Conservation (phyloP, 2,797 vertebrate genomes). For the Orestias chungarensis region DNA sequence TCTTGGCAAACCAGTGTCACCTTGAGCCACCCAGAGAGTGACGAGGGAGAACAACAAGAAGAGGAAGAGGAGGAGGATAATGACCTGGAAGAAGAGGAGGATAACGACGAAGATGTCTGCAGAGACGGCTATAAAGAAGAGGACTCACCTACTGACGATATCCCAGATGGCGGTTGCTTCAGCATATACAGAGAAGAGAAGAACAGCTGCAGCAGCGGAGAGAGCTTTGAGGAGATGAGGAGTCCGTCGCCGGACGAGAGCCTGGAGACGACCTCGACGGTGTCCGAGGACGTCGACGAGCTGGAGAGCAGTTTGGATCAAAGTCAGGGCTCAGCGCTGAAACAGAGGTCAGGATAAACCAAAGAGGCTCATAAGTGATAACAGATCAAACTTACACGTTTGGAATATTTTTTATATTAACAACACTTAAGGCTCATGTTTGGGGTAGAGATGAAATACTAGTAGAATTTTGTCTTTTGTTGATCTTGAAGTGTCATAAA, state of each 20-base stretch:
- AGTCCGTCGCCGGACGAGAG: constrained; percentile 64
- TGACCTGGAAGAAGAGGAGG: constrained; percentile 16
- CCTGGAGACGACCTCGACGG: constrained; percentile 63
- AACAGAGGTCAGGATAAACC: constrained; percentile 69
- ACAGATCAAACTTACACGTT: too few relatives aligned
- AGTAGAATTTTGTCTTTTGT: too few relatives aligned
- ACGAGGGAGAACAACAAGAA: constrained; percentile 32
- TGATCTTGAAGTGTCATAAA: too few relatives aligned
- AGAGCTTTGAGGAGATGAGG: constrained; percentile 67
- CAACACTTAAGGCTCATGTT: too few relatives aligned
- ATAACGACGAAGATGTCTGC: constrained; percentile 38
- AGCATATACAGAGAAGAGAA: constrained; percentile 23
- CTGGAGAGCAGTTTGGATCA: constrained; percentile 78
- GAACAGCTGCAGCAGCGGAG: constrained; percentile 48
- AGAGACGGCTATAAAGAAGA: constrained; percentile 59
- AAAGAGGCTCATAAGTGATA: not conserved
- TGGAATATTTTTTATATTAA: too few relatives aligned
- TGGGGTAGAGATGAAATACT: too few relatives aligned
- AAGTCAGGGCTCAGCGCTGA: constrained; percentile 68
- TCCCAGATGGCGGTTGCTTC: constrained; percentile 51
- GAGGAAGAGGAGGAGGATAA: constrained; percentile 23
- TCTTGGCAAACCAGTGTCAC: constrained; percentile 62
- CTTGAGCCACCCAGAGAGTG: constrained; percentile 62
- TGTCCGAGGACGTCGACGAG: constrained; percentile 79
- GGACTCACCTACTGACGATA: constrained; percentile 52